These are phyloP conservation scores for Andrena haemorrhoa DNA, from an alignment of 2,888 invertebrate genomes.

Conservation along the genomic window DNA sequence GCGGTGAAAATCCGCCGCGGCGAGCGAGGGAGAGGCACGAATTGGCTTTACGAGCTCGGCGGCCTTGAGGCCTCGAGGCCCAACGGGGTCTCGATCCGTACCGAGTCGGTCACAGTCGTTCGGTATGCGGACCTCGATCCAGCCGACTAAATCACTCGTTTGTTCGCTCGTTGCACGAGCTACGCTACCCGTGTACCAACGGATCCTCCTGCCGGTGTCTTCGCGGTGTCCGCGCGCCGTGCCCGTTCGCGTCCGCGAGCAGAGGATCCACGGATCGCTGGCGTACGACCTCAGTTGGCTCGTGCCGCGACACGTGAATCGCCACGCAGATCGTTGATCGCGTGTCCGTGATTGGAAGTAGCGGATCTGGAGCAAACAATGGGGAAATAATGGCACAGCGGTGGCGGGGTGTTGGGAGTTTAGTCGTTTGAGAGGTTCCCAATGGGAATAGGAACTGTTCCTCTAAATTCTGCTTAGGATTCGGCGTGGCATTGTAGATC, in stretches of 20 bases:
- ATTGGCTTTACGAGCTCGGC: constrained; percentile 73
- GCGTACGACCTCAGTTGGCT: constrained; percentile 15
- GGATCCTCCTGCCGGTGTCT: constrained; percentile 48
- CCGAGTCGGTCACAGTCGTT: constrained; percentile 73
- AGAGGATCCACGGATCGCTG: constrained; percentile 23
- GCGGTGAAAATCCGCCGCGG: constrained; percentile 64
- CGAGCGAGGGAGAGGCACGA: constrained; percentile 70
- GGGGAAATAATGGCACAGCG: background rate
- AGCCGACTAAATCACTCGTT: constrained; percentile 70
- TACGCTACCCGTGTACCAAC: constrained; percentile 68
- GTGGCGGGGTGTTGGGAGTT: background rate
- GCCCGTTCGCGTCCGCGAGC: constrained; percentile 19
- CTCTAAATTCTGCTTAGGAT: no score
- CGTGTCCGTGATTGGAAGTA: background rate
- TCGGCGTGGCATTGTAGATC: no score
- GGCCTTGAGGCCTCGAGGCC: constrained; percentile 73
- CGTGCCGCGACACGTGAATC: constrained; percentile 11
- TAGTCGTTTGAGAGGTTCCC: no score
- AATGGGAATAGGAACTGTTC: no score
- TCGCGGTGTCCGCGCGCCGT: constrained; percentile 18
- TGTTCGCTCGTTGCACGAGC: constrained; percentile 63
- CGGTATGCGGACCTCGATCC: constrained; percentile 77
- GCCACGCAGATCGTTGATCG: background rate
- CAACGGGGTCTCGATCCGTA: constrained; percentile 72
- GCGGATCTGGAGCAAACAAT: background rate